Evolutionary conservation across 1,140 invertebrate species (phyloP).

Genomic region (Bombus polaris): DNA sequence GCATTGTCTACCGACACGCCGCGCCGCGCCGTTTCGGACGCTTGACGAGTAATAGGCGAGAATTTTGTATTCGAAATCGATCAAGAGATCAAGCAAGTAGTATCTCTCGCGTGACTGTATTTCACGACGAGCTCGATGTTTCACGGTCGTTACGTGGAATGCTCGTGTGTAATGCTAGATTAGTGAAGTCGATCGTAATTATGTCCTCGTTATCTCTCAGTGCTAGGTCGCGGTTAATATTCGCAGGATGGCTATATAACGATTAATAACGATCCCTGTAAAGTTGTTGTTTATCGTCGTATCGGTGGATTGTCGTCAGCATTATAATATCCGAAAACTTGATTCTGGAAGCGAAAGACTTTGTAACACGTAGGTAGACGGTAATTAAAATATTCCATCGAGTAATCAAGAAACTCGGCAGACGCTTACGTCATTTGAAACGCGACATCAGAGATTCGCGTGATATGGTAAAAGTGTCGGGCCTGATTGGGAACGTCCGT

Average conservation of each 20-base stretch:
- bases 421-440: slow-evolving; percentile 42
- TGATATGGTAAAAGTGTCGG: slow-evolving; percentile 14
- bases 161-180: neutral
- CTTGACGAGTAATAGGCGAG: neutral
- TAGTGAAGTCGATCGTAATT: neutral
- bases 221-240: neutral
- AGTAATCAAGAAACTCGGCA: slow-evolving; percentile 37
- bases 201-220: neutral
- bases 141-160: neutral
- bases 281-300: neutral
- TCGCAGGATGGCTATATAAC: neutral
- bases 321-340: neutral
- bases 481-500: slow-evolving; percentile 15
- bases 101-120: neutral
- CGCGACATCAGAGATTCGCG: slow-evolving; percentile 35
- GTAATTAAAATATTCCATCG: slow-evolving; percentile 40
- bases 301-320: neutral
- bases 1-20: no score
- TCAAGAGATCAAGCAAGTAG: neutral
- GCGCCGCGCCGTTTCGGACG: neutral
- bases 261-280: neutral
- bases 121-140: neutral
- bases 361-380: neutral
- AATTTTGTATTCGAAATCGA: neutral
- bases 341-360: slow-evolving; percentile 19